A percentile compares a stretch with the other conserved stretches of the same genome.
Evolutionary conservation across 2,113 vertebrate genomes (phyloP).

Genomic region (Heptranchias perlo): DNA sequence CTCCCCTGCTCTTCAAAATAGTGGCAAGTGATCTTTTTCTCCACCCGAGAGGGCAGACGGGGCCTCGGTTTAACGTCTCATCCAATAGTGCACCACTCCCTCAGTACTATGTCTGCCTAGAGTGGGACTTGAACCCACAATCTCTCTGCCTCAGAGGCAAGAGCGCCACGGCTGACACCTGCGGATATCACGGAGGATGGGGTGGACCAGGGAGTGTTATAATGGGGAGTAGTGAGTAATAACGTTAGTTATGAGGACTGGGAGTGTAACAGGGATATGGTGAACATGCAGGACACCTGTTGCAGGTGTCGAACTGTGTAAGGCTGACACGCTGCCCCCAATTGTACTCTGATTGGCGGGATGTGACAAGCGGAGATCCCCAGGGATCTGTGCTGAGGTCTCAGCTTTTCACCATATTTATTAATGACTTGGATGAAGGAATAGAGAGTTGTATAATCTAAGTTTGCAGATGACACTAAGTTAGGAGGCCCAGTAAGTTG

Average conservation of each 20-base stretch:
- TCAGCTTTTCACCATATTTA: neutral
- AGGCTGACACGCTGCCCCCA: neutral
- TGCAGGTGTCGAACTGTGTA: neutral
- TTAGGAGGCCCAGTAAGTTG: neutral
- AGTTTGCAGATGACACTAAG: neutral
- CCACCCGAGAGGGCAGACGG: neutral
- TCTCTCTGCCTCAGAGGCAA: too few relatives aligned
- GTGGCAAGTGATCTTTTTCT: neutral
- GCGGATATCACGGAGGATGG: too few relatives aligned
- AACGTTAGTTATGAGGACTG: neutral
- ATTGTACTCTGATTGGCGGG: neutral
- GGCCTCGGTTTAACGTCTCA: neutral
- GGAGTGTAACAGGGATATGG: neutral
- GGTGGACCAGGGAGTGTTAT: too few relatives aligned
- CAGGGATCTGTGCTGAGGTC: neutral
- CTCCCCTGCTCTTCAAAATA: neutral
- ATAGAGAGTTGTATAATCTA: neutral
- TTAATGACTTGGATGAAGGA: neutral
- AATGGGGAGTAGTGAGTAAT: neutral
- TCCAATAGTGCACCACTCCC: neutral
- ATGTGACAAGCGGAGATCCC: neutral
- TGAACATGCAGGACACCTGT: too few relatives aligned
- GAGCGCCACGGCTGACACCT: neutral
- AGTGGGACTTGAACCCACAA: too few relatives aligned
- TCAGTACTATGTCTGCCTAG: neutral